Percentiles rank a stretch among this genome's conserved stretches.
Evolutionary conservation across 1,140 invertebrate species (phyloP).

Genomic region (Lepidurus couesii): DNA sequence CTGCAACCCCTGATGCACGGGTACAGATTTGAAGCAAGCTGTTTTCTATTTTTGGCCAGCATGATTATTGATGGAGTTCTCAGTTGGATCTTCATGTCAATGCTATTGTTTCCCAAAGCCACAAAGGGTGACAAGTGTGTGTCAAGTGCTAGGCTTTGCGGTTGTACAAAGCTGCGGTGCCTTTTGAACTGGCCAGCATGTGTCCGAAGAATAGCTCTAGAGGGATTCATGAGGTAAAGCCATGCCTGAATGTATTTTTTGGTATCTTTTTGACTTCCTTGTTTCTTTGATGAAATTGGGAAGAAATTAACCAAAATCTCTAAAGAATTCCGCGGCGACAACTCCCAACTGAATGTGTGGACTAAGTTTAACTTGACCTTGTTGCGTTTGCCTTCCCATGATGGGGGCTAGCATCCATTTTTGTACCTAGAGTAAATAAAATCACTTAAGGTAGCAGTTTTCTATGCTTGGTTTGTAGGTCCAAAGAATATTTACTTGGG

Average conservation of each 20-base stretch:
- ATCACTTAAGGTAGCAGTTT: no score
- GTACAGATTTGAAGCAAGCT: background rate
- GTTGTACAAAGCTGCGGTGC: slow-evolving; percentile 6
- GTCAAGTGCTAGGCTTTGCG: slow-evolving; percentile 6
- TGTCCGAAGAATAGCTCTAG: background rate
- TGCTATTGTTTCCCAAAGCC: background rate
- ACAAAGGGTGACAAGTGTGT: background rate
- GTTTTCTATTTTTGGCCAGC: background rate
- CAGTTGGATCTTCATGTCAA: background rate
- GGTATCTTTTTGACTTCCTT: background rate
- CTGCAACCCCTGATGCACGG: no score
- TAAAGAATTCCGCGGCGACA: no score
- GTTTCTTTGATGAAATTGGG: no score
- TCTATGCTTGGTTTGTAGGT: no score
- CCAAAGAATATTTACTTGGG: no score
- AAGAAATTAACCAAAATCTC: no score
- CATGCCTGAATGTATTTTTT: background rate
- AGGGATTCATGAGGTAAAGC: background rate
- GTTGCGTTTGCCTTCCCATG: no score
- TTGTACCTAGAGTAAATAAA: no score
- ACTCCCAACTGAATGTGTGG: no score
- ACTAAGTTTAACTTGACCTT: no score
- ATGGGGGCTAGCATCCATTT: no score
- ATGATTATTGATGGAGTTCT: background rate
- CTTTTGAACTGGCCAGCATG: background rate